These are phyloP conservation scores for Cichlasoma orientale DNA, from an alignment of 2,797 vertebrate genomes.

Conservation along the genomic window DNA sequence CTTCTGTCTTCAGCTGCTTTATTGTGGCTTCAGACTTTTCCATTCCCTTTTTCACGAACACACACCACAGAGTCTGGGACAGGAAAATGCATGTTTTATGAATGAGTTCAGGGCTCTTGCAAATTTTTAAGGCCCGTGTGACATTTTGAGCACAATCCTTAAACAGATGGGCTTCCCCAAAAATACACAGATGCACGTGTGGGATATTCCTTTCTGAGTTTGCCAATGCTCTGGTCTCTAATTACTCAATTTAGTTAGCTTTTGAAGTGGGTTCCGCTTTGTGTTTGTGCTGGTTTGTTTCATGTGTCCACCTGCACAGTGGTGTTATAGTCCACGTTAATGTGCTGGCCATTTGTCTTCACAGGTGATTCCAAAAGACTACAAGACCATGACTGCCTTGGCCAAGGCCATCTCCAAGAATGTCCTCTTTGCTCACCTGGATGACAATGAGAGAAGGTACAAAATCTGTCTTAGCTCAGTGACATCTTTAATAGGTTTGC, in stretches of 20 bases:
- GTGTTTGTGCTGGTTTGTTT: conserved; percentile 57
- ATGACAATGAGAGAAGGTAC: conserved; percentile 98
- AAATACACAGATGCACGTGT: conserved; percentile 70
- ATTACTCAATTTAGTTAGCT: conserved; percentile 65
- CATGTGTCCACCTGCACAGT: conserved; percentile 68
- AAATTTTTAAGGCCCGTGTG: conserved; percentile 63
- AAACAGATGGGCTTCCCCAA: conserved; percentile 78
- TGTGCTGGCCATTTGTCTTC: conserved; percentile 37
- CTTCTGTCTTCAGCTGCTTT: conserved; percentile 47
- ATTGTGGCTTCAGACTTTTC: conserved; percentile 60
- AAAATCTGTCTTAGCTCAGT: not conserved
- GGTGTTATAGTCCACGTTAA: conserved; percentile 30
- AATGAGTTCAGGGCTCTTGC: conserved; percentile 70
- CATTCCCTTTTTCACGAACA: conserved; percentile 32
- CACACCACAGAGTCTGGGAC: conserved; percentile 49
- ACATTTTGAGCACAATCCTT: conserved; percentile 67
- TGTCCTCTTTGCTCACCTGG: conserved; percentile 95
- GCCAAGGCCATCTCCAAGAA: conserved; percentile 98
- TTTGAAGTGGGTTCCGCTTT: conserved; percentile 66
- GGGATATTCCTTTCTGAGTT: conserved; percentile 68
- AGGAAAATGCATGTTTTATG: conserved; percentile 79
- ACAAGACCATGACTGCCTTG: conserved; percentile 98
- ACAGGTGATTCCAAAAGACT: conserved; percentile 99
- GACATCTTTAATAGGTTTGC: not conserved
- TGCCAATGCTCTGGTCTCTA: conserved; percentile 72